Conservation (phyloP, 1,140 invertebrate species). For the Lepeophtheirus salmonis region DNA sequence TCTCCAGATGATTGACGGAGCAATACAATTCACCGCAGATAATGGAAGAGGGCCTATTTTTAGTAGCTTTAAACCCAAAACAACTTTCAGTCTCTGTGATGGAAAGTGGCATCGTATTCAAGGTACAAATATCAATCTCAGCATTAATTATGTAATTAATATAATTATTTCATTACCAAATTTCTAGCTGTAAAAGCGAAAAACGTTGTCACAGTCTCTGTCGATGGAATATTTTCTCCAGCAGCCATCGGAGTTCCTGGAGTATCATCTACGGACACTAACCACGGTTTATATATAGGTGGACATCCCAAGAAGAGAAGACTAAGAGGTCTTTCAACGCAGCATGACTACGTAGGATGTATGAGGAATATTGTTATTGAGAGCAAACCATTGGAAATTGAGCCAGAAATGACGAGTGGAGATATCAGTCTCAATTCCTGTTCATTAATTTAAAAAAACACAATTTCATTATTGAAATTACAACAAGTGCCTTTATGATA, state of each 20-base stretch:
- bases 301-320: conserved; percentile 44
- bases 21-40: conserved; percentile 56
- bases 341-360: conserved; percentile 35
- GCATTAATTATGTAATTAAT: not conserved
- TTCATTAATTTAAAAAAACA: conserved; percentile 46
- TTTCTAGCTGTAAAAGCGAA: conserved; percentile 60
- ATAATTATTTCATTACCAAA: conserved; percentile 5
- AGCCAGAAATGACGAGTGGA: conserved; percentile 37
- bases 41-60: conserved; percentile 59
- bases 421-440: conserved; percentile 48
- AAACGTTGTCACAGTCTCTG: conserved; percentile 55
- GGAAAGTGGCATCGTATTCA: conserved; percentile 78
- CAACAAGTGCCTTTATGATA: no score
- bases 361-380: conserved; percentile 24
- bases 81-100: conserved; percentile 62
- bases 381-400: conserved; percentile 35
- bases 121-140: conserved; percentile 37
- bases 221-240: conserved; percentile 48
- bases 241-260: conserved; percentile 43
- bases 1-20: conserved; percentile 62
- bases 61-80: conserved; percentile 45
- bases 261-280: conserved; percentile 49
- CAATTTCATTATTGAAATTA: no score
- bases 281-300: conserved; percentile 67
- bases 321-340: conserved; percentile 36